Evolutionary conservation across 2,888 invertebrate species (phyloP), one percentile per base, ranked within the genome.

Genomic region (Drosophila subsilvestris): DNA sequence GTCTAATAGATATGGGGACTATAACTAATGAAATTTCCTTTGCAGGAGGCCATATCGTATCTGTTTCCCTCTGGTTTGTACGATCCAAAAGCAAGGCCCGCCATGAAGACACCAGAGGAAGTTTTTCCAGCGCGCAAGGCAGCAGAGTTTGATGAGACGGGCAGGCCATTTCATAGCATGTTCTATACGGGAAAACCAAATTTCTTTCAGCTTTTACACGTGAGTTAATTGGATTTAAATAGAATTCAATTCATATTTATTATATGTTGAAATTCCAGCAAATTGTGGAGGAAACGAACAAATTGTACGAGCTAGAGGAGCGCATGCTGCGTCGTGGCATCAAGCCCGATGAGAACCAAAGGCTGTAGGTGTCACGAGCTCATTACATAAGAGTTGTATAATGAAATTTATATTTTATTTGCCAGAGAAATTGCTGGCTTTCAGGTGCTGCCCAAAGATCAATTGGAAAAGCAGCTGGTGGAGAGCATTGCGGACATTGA

Each of bases 41-140:
- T 71, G 1, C 91, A 97, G 96, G 94, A 94, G 90, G 96, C 98
- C 3, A 97, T 99, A 81, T 94, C 95, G 75, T 99, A 99, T 93
- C 93, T 99, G n/a, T 96, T 99, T 87, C 99, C 99, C 6, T 98
- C 98, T 66, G 98, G 98, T 7, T 93, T 99, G 59, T 97, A 94
- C 90, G 97, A 97, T 60, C 95, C 94, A 78, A 94, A 94, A 80
- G 98, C 99, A 0, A 94, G 97, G 58, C 99, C 99, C 0, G 92
- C 96, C 17, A 96, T 99, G 97, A 96, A 95, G 90, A 96, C 96
- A 25, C 99, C 99, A 27, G 95, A 95, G 86, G 95, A 97, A 93
- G 93, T 97, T n/a, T 97, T 96, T 92, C 96, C 97, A 1, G 93
- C 94, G 43, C 94, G 94, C 65, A 98, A 97, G 93, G 97, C 95